Evolutionary conservation across 2,797 vertebrate species (phyloP).

Genomic region (Eospalax fontanierii): DNA sequence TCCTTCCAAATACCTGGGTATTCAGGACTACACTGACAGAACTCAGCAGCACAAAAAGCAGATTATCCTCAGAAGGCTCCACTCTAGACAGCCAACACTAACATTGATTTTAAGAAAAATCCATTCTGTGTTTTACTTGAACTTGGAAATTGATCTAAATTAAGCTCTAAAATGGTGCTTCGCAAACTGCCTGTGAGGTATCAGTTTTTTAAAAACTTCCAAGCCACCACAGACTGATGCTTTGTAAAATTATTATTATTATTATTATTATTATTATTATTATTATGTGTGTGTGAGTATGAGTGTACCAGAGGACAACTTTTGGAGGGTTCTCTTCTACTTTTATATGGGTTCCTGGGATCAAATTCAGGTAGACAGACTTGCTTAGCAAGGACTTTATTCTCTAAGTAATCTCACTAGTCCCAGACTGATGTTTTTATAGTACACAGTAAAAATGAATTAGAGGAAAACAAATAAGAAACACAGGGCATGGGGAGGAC

Average conservation of each 20-base stretch:
- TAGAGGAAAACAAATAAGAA: not conserved
- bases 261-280: not conserved
- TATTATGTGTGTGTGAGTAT: not conserved
- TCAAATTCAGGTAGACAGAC: not conserved
- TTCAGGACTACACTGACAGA: not conserved
- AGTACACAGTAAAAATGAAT: not conserved
- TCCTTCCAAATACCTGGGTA: not conserved
- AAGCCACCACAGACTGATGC: not conserved
- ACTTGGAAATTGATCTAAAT: not conserved
- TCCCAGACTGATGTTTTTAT: conserved; percentile 1
- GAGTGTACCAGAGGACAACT: not conserved
- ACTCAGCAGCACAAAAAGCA: not conserved
- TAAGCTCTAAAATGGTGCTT: not conserved
- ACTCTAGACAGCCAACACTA: not conserved
- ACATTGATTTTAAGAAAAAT: not conserved
- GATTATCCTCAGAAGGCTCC: not conserved
- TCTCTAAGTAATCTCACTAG: not conserved
- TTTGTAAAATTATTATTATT: no score
- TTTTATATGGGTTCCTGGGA: not conserved
- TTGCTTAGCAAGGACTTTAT: not conserved
- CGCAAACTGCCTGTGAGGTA: not conserved
- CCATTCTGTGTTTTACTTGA: not conserved
- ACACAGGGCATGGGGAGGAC: not conserved
- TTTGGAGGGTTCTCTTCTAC: not conserved
- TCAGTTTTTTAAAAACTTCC: not conserved